Base-by-base conservation (phyloP, 2,888 invertebrate species). In the Eristalis intricaria region DNA sequence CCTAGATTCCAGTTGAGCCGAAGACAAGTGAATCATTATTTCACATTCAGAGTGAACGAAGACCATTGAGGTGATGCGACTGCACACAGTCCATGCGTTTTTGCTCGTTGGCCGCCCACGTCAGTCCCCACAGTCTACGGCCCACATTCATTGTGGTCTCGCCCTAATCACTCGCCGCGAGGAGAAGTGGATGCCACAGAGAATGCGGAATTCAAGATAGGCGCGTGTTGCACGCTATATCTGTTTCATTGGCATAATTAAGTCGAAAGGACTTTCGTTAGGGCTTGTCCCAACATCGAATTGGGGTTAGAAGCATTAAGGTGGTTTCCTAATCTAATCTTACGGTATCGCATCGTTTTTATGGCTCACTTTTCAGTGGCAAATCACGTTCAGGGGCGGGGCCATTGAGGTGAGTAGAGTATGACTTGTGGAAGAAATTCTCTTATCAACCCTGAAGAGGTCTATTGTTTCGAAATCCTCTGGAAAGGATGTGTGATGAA, bases 11-110 rank as follows among this genome's bases (percentile, higher is more conserved):
- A 35, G 61, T 61, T 61, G 29, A 8, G 13, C 29, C 26, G 19
- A 40, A 38, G 60, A 68, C 76, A 61, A 76, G 61, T 50, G 69
- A 77, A 69, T 69, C 69, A 69, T 69, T 69, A 43, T 74, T 71
- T 5, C 23, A 40, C 32, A 5, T 11, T 35, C 35, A 11, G 35
- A 4, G 43, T 13, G 43, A n/a, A 50, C 43, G 7, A 26, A 26
- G 5, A n/a, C 19, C 19, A 50, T 50, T 8, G 50, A 13, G 38
- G 38, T 38, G 38, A 13, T 8, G 1, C 10, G 13, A 11, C 10
- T 38, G 38, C 38, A n/a, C n/a, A n/a, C n/a, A 38, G 38, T 38
- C 38, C 10, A 38, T 38, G 38, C 38, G 35, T n/a, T 26, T 26
- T 32, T 32, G 32, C 4, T 32, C 5, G 32, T 32, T 32, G 32